Percentiles rank a stretch among this genome's conserved stretches.
These are phyloP conservation scores for Pardalotus punctatus DNA, from an alignment of 2,113 vertebrate genomes.

Conservation along the genomic window DNA sequence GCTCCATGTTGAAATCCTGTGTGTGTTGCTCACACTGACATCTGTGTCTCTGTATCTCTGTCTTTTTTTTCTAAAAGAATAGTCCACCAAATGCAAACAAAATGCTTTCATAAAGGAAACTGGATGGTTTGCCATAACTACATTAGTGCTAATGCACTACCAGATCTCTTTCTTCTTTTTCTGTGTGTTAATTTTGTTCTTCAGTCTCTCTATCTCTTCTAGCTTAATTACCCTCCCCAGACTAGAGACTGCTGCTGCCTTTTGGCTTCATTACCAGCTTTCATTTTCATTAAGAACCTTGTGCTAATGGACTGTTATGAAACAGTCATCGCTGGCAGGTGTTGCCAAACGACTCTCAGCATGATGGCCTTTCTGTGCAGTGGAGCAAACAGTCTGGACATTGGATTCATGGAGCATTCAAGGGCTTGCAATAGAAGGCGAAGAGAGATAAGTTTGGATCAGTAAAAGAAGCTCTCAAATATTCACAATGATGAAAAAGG, in stretches of 20 bases:
- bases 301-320: constrained; percentile 75
- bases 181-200: constrained; percentile 70
- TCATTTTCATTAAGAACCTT: constrained; percentile 80
- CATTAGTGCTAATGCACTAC: constrained; percentile 52
- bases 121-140: constrained; percentile 34
- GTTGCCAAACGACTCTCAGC: constrained; percentile 67
- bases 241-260: constrained; percentile 67
- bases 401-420: neutral
- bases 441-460: neutral
- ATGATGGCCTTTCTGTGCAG: constrained; percentile 67
- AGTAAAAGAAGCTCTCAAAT: neutral
- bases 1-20: neutral
- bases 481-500: neutral
- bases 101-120: constrained; percentile 15
- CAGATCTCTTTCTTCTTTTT: constrained; percentile 57
- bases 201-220: constrained; percentile 11
- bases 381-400: constrained; percentile 59
- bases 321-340: constrained; percentile 69
- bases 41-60: constrained; percentile 34
- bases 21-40: neutral
- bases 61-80: no score
- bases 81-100: neutral
- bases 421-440: neutral
- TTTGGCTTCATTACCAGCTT: constrained; percentile 78
- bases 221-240: constrained; percentile 73